phyloP scores from a whole-genome alignment of 1,140 invertebrate species.

The Drosophila kikkawai region DNA sequence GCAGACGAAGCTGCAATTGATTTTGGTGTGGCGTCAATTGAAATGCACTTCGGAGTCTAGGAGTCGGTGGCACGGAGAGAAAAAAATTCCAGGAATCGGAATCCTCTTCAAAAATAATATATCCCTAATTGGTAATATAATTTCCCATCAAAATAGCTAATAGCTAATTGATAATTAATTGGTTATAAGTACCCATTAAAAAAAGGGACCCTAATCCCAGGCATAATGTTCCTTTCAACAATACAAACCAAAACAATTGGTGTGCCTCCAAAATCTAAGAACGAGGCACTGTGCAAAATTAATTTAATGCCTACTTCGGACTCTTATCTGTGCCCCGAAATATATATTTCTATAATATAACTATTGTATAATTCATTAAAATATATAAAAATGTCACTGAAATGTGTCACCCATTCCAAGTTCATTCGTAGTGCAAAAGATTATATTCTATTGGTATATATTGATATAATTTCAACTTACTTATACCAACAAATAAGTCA shows the following conservation, averaged over 20 bases:
- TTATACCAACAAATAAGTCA: not conserved
- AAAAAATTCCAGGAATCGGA: conserved; percentile 2
- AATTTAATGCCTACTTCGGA: not conserved
- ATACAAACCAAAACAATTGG: conserved; percentile 2
- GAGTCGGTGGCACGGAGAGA: conserved; percentile 37
- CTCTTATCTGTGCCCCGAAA: conserved; percentile 11
- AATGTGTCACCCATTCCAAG: conserved; percentile 14
- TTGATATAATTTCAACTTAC: not conserved
- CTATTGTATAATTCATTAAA: conserved; percentile 11
- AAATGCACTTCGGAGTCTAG: conserved; percentile 67
- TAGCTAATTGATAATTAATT: not conserved
- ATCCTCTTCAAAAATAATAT: not conserved
- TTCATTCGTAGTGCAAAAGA: not conserved
- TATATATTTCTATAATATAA: conserved; percentile 9
- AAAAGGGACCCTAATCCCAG: not conserved
- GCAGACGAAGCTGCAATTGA: conserved; percentile 62
- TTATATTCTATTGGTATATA: not conserved
- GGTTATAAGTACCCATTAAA: not conserved
- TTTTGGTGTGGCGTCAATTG: conserved; percentile 74
- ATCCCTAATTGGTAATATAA: not conserved
- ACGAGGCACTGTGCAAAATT: conserved; percentile 6
- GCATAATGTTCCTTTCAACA: not conserved
- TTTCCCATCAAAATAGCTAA: not conserved
- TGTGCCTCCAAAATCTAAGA: not conserved
- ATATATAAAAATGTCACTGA: not conserved